These are phyloP conservation scores for Prosapia bicincta DNA, from an alignment of 2,888 invertebrate species.

Conservation along the genomic window DNA sequence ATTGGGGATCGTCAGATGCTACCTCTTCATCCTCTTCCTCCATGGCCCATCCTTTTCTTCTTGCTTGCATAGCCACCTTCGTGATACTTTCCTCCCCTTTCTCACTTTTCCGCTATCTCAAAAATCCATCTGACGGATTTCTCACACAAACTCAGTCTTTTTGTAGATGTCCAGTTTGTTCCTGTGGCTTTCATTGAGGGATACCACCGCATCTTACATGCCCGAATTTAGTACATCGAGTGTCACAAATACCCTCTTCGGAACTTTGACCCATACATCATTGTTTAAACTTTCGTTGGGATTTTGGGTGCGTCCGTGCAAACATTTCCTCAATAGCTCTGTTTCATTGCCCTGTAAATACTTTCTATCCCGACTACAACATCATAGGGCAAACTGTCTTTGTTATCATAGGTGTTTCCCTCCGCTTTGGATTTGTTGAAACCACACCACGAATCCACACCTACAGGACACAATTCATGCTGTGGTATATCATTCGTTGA, in stretches of 20 bases:
- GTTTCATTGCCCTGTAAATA: background rate
- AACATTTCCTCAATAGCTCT: background rate
- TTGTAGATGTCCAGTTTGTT: too few species aligned
- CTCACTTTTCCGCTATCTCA: background rate
- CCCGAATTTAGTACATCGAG: background rate
- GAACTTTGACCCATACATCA: background rate
- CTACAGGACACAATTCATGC: conserved; percentile 36
- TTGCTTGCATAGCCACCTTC: background rate
- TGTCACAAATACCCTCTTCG: background rate
- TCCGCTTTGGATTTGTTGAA: background rate
- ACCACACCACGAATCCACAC: too few species aligned
- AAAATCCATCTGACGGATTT: background rate
- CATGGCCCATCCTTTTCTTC: background rate
- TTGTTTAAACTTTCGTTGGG: background rate
- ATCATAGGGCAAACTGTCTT: background rate
- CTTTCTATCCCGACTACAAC: background rate
- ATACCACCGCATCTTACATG: background rate
- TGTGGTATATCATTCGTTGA: conserved; percentile 37
- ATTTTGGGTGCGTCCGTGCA: background rate
- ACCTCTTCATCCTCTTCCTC: background rate
- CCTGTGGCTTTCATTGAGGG: background rate
- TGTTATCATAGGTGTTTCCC: background rate
- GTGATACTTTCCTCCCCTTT: background rate
- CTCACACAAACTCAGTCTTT: background rate
- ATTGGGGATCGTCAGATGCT: background rate